Evolutionary conservation across 2,888 invertebrate species (phyloP).

Genomic region (Sesia bembeciformis): DNA sequence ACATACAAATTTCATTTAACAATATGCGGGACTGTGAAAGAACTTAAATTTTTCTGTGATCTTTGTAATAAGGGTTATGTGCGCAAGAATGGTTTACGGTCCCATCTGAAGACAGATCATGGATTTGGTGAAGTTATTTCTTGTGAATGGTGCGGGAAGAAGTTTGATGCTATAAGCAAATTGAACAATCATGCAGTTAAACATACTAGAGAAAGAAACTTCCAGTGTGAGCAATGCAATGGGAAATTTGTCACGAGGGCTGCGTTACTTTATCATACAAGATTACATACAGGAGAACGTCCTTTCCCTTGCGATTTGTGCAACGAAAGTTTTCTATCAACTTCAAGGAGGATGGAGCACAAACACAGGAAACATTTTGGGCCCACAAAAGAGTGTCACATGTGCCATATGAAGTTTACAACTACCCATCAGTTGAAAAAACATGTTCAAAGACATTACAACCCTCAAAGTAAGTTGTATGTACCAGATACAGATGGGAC

Average conservation of each 20-base stretch:
- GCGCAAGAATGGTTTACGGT: slow-evolving; percentile 36
- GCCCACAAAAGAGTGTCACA: slow-evolving; percentile 28
- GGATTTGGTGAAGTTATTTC: slow-evolving; percentile 38
- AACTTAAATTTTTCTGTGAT: slow-evolving; percentile 42
- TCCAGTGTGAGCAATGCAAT: slow-evolving; percentile 44
- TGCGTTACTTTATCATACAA: slow-evolving; percentile 44
- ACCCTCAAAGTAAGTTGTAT: slow-evolving; percentile 53
- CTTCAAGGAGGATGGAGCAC: slow-evolving; percentile 9
- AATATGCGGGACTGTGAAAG: slow-evolving; percentile 31
- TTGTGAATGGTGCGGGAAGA: slow-evolving; percentile 55
- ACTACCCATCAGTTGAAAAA: slow-evolving; percentile 32
- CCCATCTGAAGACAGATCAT: slow-evolving; percentile 46
- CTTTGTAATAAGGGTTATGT: slow-evolving; percentile 37
- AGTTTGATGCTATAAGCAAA: slow-evolving; percentile 46
- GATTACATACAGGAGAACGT: slow-evolving; percentile 55
- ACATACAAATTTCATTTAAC: slow-evolving; percentile 37
- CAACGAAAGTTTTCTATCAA: slow-evolving; percentile 38
- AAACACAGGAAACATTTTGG: slow-evolving; percentile 14
- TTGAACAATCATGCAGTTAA: slow-evolving; percentile 49
- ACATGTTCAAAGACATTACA: slow-evolving; percentile 43
- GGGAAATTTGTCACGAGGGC: slow-evolving; percentile 49
- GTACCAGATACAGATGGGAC: slow-evolving; percentile 9
- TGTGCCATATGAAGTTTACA: slow-evolving; percentile 46
- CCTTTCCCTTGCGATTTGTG: slow-evolving; percentile 55
- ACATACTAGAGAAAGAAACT: slow-evolving; percentile 53